Conservation (phyloP, 2,888 invertebrate genomes). For the Atherix ibis region DNA sequence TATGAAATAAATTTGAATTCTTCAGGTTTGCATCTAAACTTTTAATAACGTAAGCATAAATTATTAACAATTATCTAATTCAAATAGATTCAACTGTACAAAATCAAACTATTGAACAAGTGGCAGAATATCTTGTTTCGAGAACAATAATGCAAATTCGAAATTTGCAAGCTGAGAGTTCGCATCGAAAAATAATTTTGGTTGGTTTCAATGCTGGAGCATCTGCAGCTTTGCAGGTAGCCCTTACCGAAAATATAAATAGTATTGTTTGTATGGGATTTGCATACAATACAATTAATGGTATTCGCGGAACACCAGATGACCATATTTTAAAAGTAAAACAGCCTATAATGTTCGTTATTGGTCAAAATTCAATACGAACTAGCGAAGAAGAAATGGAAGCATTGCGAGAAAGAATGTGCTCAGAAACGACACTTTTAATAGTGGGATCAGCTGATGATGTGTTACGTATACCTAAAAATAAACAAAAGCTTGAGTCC, state of each 20-base stretch:
- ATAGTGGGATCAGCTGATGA: slow-evolving; percentile 70
- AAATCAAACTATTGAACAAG: slow-evolving; percentile 18
- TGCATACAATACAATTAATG: slow-evolving; percentile 55
- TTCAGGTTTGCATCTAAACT: background rate
- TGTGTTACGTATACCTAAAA: slow-evolving; percentile 49
- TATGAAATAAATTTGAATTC: slow-evolving; percentile 29
- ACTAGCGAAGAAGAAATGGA: slow-evolving; percentile 58
- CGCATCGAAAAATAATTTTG: slow-evolving; percentile 53
- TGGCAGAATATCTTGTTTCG: slow-evolving; percentile 46
- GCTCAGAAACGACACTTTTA: slow-evolving; percentile 57
- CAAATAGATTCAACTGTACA: background rate
- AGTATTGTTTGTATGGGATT: slow-evolving; percentile 67
- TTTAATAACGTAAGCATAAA: background rate
- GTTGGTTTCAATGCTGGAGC: slow-evolving; percentile 65
- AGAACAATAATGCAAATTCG: slow-evolving; percentile 53
- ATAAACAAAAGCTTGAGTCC: slow-evolving; percentile 53
- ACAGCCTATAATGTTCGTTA: slow-evolving; percentile 59
- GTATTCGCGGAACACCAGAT: slow-evolving; percentile 57
- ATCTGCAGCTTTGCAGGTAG: slow-evolving; percentile 56
- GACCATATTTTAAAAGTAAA: slow-evolving; percentile 56
- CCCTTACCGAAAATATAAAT: slow-evolving; percentile 51
- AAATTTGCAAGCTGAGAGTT: slow-evolving; percentile 43
- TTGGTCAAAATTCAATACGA: slow-evolving; percentile 56
- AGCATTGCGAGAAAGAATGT: slow-evolving; percentile 56
- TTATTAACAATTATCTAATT: background rate